Evolutionary conservation across 2,113 vertebrate species (phyloP), one percentile per base, ranked within the genome.

Genomic region (Zosterops lateralis): DNA sequence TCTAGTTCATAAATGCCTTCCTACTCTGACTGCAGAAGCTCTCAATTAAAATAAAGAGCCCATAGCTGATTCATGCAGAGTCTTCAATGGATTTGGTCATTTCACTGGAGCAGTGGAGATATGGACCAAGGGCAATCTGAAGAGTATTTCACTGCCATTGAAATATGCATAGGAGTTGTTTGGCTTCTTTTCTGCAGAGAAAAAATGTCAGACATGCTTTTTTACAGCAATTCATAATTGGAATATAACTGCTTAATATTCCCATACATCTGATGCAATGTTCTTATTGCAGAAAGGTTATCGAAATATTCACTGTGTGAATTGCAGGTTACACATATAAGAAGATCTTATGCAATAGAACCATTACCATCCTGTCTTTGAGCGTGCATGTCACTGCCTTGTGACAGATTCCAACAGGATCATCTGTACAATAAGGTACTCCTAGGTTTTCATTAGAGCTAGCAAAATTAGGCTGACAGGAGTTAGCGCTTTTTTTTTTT

Each of bases 201-300:
- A 94, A 83, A 93, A 90, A 72, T 28, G 53, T 74, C 68, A 89
- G 40, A 74, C 38, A 32, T 64, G n/a, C 3, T 70, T 95, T 93
- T 84, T 78, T 36, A 84, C 54, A 78, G 68, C 36, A 84, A 53
- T 67, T 93, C 79, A 75, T 83, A 90, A 90, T 78, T 82, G 61
- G 48, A 84, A 72, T 75, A 64, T 51, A 84, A 93, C 92, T 90
- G 77, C 60, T 87, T 84, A 40, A 86, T 90, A 84, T 87, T 89
- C 48, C 48, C 32, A 78, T 81, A 53, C 22, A 45, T 62, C 80
- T 78, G 84, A 89, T 14, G 57, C 66, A 90, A 83, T 18, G 28
- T 80, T 78, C 60, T 64, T 60, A 61, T 38, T 78, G 66, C 50
- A 87, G 78, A 90, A 93, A 86, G 57, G 61, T 84, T 94, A 84